Conservation (phyloP, 2,888 invertebrate species). For the Tribolium freemani region DNA sequence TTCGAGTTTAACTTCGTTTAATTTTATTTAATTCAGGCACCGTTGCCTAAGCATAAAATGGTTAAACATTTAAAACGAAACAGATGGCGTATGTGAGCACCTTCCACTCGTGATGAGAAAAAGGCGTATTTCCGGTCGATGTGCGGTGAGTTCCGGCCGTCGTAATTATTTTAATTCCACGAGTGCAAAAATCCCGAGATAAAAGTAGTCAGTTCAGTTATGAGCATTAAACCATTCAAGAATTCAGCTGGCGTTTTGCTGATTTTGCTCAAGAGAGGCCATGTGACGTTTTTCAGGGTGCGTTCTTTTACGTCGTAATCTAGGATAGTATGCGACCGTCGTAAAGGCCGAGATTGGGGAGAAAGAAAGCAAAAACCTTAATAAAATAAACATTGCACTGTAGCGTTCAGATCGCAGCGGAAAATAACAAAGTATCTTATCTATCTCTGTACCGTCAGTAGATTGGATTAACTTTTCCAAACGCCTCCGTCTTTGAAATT, state of each 20-base stretch:
- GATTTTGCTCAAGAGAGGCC: conserved; percentile 40
- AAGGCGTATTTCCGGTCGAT: not conserved
- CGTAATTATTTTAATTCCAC: conserved; percentile 12
- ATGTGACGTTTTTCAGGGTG: conserved; percentile 40
- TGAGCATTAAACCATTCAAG: conserved; percentile 30
- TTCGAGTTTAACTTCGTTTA: no score
- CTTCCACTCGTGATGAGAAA: not conserved
- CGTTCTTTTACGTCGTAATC: conserved; percentile 48
- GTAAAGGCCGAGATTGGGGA: conserved; percentile 46
- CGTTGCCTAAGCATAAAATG: no score
- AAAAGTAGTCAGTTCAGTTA: conserved; percentile 2
- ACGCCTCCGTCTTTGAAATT: conserved; percentile 8
- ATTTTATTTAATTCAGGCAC: no score
- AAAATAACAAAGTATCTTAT: conserved; percentile 44
- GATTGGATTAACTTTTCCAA: conserved; percentile 42
- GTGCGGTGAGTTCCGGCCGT: not conserved
- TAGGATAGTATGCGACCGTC: conserved; percentile 46
- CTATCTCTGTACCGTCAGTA: conserved; percentile 29
- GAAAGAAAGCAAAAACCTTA: conserved; percentile 43
- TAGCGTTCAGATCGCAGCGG: conserved; percentile 32
- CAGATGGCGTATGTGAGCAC: no score
- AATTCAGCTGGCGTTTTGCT: conserved; percentile 37
- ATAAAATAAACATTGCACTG: conserved; percentile 48
- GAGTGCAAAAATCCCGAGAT: not conserved
- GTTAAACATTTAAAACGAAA: no score